phyloP scores from a whole-genome alignment of 2,888 invertebrate genomes.

The Tipula confusa region DNA sequence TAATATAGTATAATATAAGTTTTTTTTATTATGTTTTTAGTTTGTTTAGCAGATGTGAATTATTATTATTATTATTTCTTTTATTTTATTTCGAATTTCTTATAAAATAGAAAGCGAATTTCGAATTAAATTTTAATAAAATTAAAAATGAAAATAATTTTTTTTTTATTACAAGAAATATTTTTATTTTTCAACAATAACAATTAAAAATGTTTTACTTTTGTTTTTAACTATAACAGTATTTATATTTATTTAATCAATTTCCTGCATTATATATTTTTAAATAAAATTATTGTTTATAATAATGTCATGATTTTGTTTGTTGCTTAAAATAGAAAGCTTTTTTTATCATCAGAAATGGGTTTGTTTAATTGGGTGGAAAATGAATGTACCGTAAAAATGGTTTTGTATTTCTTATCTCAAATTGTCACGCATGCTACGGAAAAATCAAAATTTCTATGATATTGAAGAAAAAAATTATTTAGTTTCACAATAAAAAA shows the following conservation, averaged over 20 bases:
- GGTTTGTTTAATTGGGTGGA: not conserved
- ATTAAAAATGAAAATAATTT: not conserved
- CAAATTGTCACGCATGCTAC: not conserved
- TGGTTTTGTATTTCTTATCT: conserved; percentile 5
- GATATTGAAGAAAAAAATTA: not conserved
- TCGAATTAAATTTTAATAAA: conserved; percentile 20
- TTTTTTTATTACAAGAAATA: conserved; percentile 21
- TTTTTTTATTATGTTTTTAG: conserved; percentile 25
- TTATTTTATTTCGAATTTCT: not conserved
- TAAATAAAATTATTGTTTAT: not conserved
- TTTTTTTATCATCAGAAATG: not conserved
- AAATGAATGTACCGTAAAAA: not conserved
- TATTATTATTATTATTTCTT: not conserved
- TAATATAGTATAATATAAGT: not conserved
- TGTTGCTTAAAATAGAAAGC: not conserved
- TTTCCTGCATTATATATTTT: not conserved
- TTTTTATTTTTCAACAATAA: conserved; percentile 13
- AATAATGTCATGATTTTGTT: not conserved
- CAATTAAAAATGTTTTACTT: not conserved
- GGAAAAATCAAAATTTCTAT: not conserved
- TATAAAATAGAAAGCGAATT: conserved; percentile 28
- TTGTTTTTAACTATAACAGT: not conserved
- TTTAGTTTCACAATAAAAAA: not conserved
- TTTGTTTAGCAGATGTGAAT: conserved; percentile 28
- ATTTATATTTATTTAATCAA: conserved; percentile 20